Conservation (phyloP, 2,797 vertebrate genomes). For the Mycteria americana region DNA sequence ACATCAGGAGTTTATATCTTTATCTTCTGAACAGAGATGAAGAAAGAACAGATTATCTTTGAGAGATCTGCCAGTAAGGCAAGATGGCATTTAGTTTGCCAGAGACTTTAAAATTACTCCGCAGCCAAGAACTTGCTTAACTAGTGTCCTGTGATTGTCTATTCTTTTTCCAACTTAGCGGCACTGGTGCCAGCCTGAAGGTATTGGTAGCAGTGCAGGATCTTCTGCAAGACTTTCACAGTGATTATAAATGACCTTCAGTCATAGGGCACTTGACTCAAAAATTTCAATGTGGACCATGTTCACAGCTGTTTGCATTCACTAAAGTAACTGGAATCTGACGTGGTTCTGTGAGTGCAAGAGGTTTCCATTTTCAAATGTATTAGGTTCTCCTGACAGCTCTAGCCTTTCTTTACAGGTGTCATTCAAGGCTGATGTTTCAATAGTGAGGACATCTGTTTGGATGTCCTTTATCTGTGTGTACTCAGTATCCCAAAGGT, state of each 20-base stretch:
- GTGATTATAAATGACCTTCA: background rate
- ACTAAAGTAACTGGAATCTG: background rate
- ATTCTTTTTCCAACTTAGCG: background rate
- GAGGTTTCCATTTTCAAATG: background rate
- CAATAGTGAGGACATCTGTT: background rate
- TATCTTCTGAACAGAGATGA: background rate
- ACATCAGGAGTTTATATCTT: background rate
- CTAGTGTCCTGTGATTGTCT: background rate
- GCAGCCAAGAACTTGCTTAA: background rate
- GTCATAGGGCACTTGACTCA: background rate
- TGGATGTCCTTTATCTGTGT: background rate
- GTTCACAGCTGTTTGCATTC: background rate
- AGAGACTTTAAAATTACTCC: background rate
- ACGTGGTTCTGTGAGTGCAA: background rate
- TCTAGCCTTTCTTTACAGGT: background rate
- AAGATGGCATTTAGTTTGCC: background rate
- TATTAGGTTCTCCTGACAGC: background rate
- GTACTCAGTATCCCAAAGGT: background rate
- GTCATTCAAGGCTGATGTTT: background rate
- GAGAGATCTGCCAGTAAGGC: background rate
- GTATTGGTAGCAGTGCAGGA: background rate
- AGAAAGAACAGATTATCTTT: background rate
- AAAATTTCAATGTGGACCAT: background rate
- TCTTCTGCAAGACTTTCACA: background rate
- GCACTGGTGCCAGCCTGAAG: rapidly evolving